Percentiles rank a stretch among this genome's conserved stretches.
Evolutionary conservation across 2,888 invertebrate species (phyloP).

Genomic region (Thereva unica): DNA sequence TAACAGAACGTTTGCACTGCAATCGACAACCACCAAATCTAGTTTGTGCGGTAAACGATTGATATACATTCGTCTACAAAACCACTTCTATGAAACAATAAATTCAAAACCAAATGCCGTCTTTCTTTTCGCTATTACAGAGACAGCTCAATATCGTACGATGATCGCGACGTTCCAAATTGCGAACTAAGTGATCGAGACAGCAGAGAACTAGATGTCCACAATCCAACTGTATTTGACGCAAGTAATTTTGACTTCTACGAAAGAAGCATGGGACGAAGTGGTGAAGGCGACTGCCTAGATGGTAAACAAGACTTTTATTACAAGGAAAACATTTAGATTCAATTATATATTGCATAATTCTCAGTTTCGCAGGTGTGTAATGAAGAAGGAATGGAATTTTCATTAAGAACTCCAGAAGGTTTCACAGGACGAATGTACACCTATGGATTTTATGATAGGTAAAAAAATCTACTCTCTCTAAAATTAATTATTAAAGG

Average conservation of each 20-base stretch:
- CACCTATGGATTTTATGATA: conserved; percentile 87
- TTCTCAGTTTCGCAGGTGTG: conserved; percentile 82
- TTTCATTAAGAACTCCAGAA: conserved; percentile 84
- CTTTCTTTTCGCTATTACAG: conserved; percentile 51
- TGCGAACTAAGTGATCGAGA: conserved; percentile 89
- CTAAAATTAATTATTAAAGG: not conserved
- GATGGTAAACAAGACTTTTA: conserved; percentile 67
- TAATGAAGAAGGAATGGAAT: conserved; percentile 93
- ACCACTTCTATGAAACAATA: too few relatives aligned
- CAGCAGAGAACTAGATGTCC: conserved; percentile 79
- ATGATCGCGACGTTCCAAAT: conserved; percentile 66
- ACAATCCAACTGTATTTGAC: conserved; percentile 84
- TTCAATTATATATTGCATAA: conserved; percentile 13
- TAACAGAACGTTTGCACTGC: too few relatives aligned
- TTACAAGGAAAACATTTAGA: not conserved
- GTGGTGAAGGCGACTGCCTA: conserved; percentile 69
- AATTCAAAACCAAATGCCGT: not conserved
- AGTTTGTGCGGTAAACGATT: too few relatives aligned
- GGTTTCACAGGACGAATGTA: conserved; percentile 89
- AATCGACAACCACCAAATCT: too few relatives aligned
- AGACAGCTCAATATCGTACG: conserved; percentile 64
- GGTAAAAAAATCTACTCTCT: conserved; percentile 47
- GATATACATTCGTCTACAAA: too few relatives aligned
- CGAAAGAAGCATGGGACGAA: conserved; percentile 74
- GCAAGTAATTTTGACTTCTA: conserved; percentile 85